A percentile compares a stretch with the other conserved stretches of the same genome.
phyloP scores from a whole-genome alignment of 2,888 invertebrate species.

The Dynastes tityus region DNA sequence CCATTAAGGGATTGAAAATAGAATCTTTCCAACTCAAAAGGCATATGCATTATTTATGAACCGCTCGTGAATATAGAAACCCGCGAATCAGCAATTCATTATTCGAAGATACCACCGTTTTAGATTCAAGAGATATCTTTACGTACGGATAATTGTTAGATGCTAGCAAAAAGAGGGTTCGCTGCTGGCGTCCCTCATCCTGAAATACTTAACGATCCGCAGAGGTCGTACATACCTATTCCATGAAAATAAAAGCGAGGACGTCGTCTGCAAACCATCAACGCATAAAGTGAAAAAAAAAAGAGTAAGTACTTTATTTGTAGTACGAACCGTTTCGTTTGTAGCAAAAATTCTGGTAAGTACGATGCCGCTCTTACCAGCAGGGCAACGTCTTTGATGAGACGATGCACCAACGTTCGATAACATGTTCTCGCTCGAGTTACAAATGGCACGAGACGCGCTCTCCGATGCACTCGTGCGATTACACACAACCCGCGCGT shows the following conservation, averaged over 20 bases:
- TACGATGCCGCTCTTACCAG: not conserved
- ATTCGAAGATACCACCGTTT: not conserved
- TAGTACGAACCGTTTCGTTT: slow-evolving; percentile 12
- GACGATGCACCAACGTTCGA: slow-evolving; percentile 27
- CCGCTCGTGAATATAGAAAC: too few species aligned
- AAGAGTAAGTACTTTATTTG: slow-evolving; percentile 12
- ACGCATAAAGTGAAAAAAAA: slow-evolving; percentile 17
- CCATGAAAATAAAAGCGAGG: slow-evolving; percentile 13
- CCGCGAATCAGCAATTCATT: not conserved
- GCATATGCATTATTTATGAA: too few species aligned
- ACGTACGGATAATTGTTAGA: not conserved
- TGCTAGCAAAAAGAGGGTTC: not conserved
- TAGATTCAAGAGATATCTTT: not conserved
- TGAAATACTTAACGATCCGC: slow-evolving; percentile 13
- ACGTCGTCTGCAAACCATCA: not conserved
- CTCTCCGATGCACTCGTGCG: slow-evolving; percentile 38
- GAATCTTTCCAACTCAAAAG: too few species aligned
- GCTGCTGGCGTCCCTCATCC: not conserved
- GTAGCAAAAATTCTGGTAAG: slow-evolving; percentile 1
- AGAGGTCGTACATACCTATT: not conserved
- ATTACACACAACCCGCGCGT: slow-evolving; percentile 7
- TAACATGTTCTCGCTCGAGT: slow-evolving; percentile 20
- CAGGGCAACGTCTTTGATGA: slow-evolving; percentile 20
- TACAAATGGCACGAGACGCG: slow-evolving; percentile 27
- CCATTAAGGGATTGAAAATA: too few species aligned